These are phyloP conservation scores for Danionella dracula DNA, from an alignment of 2,797 vertebrate genomes.

Conservation along the genomic window DNA sequence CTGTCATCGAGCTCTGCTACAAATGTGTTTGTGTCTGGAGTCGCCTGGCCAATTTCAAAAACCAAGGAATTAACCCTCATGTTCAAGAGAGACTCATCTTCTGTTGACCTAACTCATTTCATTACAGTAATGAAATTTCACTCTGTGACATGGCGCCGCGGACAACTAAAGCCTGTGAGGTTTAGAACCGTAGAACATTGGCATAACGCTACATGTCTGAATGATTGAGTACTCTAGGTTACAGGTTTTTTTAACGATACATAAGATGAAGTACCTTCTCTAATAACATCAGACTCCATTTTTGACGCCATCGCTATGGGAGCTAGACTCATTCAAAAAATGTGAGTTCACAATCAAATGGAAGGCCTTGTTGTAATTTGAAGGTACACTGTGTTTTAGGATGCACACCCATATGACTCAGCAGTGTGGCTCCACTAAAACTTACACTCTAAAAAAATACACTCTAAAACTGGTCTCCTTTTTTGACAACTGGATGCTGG, in stretches of 20 bases:
- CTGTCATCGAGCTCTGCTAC: conserved; percentile 27
- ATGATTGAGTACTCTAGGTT: conserved; percentile 11
- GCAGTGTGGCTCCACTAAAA: conserved; percentile 4
- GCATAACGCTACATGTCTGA: conserved; percentile 4
- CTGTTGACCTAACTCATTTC: conserved; percentile 18
- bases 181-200: conserved; percentile 18
- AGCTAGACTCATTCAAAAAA: background rate
- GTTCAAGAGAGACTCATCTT: conserved; percentile 12
- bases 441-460: background rate
- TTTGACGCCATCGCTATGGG: background rate
- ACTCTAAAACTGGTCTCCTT: background rate
- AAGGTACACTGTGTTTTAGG: background rate
- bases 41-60: conserved; percentile 8
- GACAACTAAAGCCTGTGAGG: background rate
- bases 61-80: background rate
- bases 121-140: conserved; percentile 19
- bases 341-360: background rate
- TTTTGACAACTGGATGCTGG: no score
- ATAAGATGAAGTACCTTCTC: background rate
- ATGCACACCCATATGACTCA: conserved; percentile 1
- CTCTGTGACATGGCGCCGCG: conserved; percentile 16
- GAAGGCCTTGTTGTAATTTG: background rate
- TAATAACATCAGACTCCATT: background rate
- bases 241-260: conserved; percentile 18
- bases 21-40: conserved; percentile 28